phyloP scores from a whole-genome alignment of 2,888 invertebrate species.

The Alsophila aescularia region DNA sequence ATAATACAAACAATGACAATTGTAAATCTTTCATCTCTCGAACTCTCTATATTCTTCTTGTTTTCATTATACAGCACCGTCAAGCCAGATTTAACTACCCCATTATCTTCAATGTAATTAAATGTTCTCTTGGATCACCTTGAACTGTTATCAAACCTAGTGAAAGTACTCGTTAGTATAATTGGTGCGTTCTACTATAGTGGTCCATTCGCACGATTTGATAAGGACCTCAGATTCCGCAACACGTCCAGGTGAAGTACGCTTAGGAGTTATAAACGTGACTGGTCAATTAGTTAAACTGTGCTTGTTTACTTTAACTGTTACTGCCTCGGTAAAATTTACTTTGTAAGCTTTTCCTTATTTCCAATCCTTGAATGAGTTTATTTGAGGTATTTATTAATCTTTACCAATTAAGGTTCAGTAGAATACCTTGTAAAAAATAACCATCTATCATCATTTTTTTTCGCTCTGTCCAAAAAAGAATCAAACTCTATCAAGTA shows the following conservation, averaged over 20 bases:
- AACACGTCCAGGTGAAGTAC: slow-evolving; percentile 52
- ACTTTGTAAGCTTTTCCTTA: slow-evolving; percentile 13
- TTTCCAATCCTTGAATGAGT: background rate
- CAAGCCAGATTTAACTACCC: slow-evolving; percentile 51
- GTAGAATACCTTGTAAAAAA: background rate
- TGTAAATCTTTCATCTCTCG: background rate
- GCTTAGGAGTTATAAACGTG: slow-evolving; percentile 41
- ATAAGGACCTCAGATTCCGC: slow-evolving; percentile 64
- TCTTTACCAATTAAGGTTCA: background rate
- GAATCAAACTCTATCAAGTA: background rate
- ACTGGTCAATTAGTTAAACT: slow-evolving; percentile 39
- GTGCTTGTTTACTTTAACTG: slow-evolving; percentile 29
- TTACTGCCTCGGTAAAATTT: slow-evolving; percentile 16
- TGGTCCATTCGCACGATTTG: slow-evolving; percentile 69
- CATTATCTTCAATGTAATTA: slow-evolving; percentile 55
- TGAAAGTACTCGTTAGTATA: slow-evolving; percentile 81
- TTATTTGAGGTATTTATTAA: background rate
- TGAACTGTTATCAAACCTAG: slow-evolving; percentile 72
- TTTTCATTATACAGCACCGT: slow-evolving; percentile 42
- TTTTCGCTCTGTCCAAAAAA: background rate
- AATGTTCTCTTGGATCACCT: slow-evolving; percentile 68
- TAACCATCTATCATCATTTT: background rate
- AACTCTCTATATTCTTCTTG: slow-evolving; percentile 9
- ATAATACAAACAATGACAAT: too few relatives aligned
- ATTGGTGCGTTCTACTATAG: slow-evolving; percentile 63